Base-by-base conservation (phyloP, 2,888 invertebrate genomes). In the Latrodectus hesperus region DNA sequence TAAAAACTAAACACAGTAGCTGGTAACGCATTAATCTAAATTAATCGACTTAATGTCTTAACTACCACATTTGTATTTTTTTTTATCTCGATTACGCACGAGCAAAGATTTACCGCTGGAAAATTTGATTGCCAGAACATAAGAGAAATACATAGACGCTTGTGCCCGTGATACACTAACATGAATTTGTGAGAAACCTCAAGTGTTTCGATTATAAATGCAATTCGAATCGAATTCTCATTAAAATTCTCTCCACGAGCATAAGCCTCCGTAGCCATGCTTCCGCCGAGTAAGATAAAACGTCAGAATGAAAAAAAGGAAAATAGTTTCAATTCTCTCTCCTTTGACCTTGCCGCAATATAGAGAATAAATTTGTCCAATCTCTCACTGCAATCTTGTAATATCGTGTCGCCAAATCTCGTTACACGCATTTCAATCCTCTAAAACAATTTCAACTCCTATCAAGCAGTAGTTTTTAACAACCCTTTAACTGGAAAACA, bases 331-430 rank as follows among this genome's bases (percentile, higher is more conserved):
- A 67, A 53, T 77, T 77, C n/a, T 71, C 70, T 70, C 65, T 52
- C 71, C 75, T 84, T 71, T 87, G 76, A 87, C 86, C 86, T 87
- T 87, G 80, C 84, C 84, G 84, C 71, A 51, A 64, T 70, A 52
- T 17, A 38, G 22, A 17, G 77, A 73, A 87, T 87, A 73, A 81
- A 87, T 81, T 87, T 81, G 81, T 81, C 72, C 68, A 64, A 80
- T 80, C 80, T 71, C 51, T n/a, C 51, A 64, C 6, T 75, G 72
- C 71, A 84, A 38, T 84, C 84, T 84, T 84, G 84, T 84, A 84
- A 84, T 84, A 84, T 77, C 84, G 60, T 84, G 84, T 84, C 84
- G 77, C 84, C 72, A 78, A 67, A 84, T 53, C 77, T 55, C 60
- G 72, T 49, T 72, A 84, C 78, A 84, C 71, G 73, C 71, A 84